These are phyloP conservation scores for Drosophila pruinosa DNA, from an alignment of 1,140 invertebrate species.

Conservation along the genomic window DNA sequence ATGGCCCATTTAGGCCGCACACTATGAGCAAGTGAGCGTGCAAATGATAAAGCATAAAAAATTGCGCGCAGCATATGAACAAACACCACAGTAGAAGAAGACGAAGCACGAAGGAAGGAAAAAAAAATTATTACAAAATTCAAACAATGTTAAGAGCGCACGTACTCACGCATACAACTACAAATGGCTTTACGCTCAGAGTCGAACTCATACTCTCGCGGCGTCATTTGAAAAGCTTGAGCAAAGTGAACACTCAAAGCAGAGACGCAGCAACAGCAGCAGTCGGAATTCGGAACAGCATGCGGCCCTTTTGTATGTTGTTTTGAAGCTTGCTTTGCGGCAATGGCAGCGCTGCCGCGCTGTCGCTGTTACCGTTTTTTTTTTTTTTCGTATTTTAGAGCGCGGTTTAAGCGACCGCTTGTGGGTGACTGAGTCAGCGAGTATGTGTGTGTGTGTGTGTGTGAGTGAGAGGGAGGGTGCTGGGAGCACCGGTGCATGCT, in stretches of 20 bases:
- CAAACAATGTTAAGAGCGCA: slow-evolving; percentile 43
- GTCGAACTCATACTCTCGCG: slow-evolving; percentile 7
- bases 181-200: slow-evolving; percentile 8
- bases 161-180: slow-evolving; percentile 3
- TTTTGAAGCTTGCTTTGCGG: slow-evolving; percentile 15
- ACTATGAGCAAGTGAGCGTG: slow-evolving; percentile 27
- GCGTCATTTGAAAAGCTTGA: slow-evolving; percentile 16
- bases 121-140: slow-evolving; percentile 44
- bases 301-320: slow-evolving; percentile 22
- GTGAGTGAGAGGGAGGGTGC: slow-evolving; percentile 23
- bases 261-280: slow-evolving; percentile 12
- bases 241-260: slow-evolving; percentile 15
- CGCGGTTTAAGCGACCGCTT: slow-evolving; percentile 17
- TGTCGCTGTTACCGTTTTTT: slow-evolving; percentile 18
- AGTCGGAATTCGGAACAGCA: slow-evolving; percentile 18
- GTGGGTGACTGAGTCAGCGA: slow-evolving; percentile 14
- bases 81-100: slow-evolving; percentile 7
- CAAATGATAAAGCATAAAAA: slow-evolving; percentile 39
- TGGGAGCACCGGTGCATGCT: slow-evolving; percentile 63
- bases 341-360: slow-evolving; percentile 25
- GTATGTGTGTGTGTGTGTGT: not conserved
- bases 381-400: slow-evolving; percentile 35
- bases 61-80: slow-evolving; percentile 29
- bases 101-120: slow-evolving; percentile 1
- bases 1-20: slow-evolving; percentile 34